These are phyloP conservation scores for Xiphorhynchus elegans DNA, from an alignment of 2,113 vertebrate genomes.

Conservation along the genomic window DNA sequence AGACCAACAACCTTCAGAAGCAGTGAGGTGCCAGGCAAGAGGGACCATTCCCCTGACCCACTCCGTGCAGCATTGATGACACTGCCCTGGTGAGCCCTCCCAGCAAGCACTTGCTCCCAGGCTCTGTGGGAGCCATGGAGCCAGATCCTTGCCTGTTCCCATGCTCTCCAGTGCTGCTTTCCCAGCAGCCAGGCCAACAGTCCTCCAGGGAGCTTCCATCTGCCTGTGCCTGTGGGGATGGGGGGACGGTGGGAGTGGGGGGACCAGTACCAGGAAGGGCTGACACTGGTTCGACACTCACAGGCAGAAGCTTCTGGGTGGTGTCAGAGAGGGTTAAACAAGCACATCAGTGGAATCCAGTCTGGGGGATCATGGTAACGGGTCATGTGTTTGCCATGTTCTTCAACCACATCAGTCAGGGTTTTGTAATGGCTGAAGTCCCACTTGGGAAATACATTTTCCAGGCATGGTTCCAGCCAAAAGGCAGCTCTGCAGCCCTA, in stretches of 20 bases:
- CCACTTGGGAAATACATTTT: constrained; percentile 57
- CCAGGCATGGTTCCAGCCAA: constrained; percentile 51
- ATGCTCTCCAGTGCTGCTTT: constrained; percentile 49
- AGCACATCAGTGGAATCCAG: constrained; percentile 7
- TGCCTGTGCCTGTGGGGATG: background rate
- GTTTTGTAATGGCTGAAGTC: constrained; percentile 44
- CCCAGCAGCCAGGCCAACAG: background rate
- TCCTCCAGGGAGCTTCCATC: constrained; percentile 7
- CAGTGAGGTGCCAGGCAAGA: background rate
- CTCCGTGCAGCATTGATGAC: background rate
- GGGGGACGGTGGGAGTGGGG: background rate
- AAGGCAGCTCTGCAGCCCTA: constrained; percentile 44
- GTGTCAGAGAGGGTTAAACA: constrained; percentile 13
- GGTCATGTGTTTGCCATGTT: constrained; percentile 21
- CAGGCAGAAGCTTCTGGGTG: constrained; percentile 1
- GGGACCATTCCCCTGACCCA: background rate
- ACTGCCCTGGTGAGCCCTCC: background rate
- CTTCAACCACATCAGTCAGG: constrained; percentile 12
- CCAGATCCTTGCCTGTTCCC: background rate
- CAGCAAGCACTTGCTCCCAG: background rate
- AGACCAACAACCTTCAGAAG: background rate
- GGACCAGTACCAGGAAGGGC: background rate
- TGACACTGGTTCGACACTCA: background rate
- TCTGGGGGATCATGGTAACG: background rate
- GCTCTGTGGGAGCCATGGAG: background rate